These are phyloP conservation scores for Percopsis omiscomaycus DNA, from an alignment of 2,797 vertebrate species.

Conservation along the genomic window DNA sequence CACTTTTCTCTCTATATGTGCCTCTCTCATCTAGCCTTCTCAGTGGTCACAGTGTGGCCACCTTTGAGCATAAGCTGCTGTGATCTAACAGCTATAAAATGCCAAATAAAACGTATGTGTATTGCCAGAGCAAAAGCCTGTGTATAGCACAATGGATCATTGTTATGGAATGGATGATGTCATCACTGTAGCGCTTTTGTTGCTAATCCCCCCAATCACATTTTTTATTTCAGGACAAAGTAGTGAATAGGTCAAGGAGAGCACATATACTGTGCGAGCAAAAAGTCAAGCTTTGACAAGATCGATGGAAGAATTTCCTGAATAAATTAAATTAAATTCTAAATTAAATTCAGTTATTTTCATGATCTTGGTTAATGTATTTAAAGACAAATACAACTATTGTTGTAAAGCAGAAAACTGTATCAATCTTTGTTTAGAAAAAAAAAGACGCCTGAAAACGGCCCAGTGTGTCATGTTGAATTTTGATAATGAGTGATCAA, in stretches of 20 bases:
- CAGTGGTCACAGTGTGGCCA: slow-evolving; percentile 64
- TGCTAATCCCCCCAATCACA: slow-evolving; percentile 54
- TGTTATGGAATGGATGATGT: slow-evolving; percentile 81
- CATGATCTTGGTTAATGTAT: no score
- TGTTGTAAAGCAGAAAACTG: no score
- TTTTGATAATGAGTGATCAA: slow-evolving; percentile 32
- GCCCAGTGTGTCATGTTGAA: neutral
- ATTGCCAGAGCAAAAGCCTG: slow-evolving; percentile 71
- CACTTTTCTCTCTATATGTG: slow-evolving; percentile 11
- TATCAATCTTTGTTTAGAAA: no score
- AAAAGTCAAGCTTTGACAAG: no score
- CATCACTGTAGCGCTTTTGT: slow-evolving; percentile 57
- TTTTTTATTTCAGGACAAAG: slow-evolving; percentile 41
- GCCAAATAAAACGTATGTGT: slow-evolving; percentile 81
- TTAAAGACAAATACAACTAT: no score
- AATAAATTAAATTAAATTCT: no score
- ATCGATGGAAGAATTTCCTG: no score
- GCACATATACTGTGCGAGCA: no score
- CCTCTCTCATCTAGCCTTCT: slow-evolving; percentile 32
- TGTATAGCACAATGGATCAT: slow-evolving; percentile 74
- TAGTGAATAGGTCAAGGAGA: slow-evolving; percentile 46
- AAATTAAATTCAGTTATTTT: no score
- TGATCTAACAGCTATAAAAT: slow-evolving; percentile 85
- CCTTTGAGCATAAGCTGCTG: slow-evolving; percentile 72
- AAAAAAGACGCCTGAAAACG: no score